Base-by-base conservation (phyloP, 2,113 vertebrate genomes). In the Archilochus colubris region DNA sequence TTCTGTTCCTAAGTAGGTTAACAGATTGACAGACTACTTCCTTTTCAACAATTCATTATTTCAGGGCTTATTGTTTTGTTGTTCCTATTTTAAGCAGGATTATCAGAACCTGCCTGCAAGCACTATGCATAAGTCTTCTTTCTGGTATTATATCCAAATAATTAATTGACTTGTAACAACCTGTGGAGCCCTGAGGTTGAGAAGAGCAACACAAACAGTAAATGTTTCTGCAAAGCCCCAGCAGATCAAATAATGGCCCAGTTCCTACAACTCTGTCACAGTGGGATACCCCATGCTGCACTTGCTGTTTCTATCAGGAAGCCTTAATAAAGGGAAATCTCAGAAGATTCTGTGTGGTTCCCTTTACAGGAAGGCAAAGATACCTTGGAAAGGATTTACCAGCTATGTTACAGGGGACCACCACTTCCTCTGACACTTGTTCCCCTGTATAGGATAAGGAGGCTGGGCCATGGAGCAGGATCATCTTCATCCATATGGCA, bases 11-110 rank as follows among this genome's bases (percentile, higher is more conserved):
- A 84, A 78, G 91, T 87, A 95, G 82, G 82, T 96, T 94, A 95
- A 89, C 86, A 94, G 96, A 96, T 94, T 95, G 98, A 98, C 96
- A 97, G 96, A 97, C 97, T 96, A 97, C 95, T 96, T 98, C 97
- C 98, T 97, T 93, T 72, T 95, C 67, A 95, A 55, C 82, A 95
- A 96, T 96, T 97, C 88, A 96, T 94, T 97, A 97, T 97, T 98
- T 97, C 95, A 93, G 92, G 86, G 86, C 93, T 94, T 91, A 94
- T 92, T 95, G 96, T 96, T 94, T 94, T 93, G 79, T 81, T 93
- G 91, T 28, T 91, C 96, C 97, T 98, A 98, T 98, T 98, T 94
- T 91, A 91, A 96, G 92, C 61, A 59, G 66, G 83, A 88, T 63
- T 93, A 91, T 93, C 94, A 89, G 88, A 92, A 64, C 27, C 17